Evolutionary conservation across 2,888 invertebrate species (phyloP), one percentile per base, ranked within the genome.

Genomic region (Acleris emargana): DNA sequence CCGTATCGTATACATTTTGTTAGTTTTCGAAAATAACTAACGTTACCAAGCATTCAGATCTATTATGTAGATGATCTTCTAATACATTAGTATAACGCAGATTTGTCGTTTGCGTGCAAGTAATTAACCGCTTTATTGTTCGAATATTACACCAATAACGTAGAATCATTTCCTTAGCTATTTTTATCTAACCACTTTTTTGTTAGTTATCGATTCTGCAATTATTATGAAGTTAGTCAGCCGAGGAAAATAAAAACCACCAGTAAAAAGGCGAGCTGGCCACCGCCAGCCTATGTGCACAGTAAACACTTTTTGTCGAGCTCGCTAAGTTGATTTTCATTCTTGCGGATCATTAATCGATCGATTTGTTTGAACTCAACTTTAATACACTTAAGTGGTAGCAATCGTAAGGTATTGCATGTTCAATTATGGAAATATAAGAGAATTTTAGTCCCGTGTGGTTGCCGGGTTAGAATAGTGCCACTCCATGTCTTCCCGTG

Each of bases 111-210:
- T 62, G 38, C 22, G 42, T 42, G 16, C 18, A 17, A 22, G 11
- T 59, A 45, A 52, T 17, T 7, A 45, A 13, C 45, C 45, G 6
- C 45, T 17, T 6, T 17, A 38, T 17, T 45, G 45, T 17, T 16
- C 1, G 45, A 43, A 16, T 7, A 2, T 11, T n/a, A 43, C 43
- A 7, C 17, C n/a, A 2, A n/a, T 17, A 45, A 45, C 1, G 45
- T 16, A 6, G 6, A 45, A n/a, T 17, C n/a, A 16, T n/a, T 45
- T 45, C 45, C 45, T 45, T 1, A n/a, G 18, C 28, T 52, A 58
- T 58, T 38, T 57, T 45, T 45, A 57, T 16, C 45, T 38, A 16
- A 25, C 58, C 42, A 25, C 38, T 58, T 64, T 32, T 58, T 58
- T 45, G 57, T 43, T 59, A 52, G 32, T n/a, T 51, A 43, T 28